These are phyloP conservation scores for Argyresthia goedartella DNA, from an alignment of 2,888 invertebrate genomes.

Conservation along the genomic window DNA sequence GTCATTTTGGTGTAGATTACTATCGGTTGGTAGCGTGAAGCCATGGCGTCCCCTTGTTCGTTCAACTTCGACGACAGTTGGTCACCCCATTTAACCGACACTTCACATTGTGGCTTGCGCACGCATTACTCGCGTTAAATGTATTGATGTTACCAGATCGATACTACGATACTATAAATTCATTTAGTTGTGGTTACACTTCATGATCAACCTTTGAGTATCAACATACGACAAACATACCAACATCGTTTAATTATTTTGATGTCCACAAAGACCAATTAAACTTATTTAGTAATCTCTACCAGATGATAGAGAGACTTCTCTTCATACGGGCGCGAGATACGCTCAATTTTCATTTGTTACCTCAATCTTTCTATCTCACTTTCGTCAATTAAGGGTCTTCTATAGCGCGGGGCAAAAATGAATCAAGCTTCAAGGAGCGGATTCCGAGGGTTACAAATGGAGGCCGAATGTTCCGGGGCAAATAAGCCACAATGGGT, in stretches of 20 bases:
- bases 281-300: neutral
- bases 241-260: neutral
- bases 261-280: neutral
- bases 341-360: too few relatives aligned
- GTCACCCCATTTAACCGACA: constrained; percentile 66
- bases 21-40: constrained; percentile 57
- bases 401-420: constrained; percentile 38
- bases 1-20: constrained; percentile 56
- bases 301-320: too few relatives aligned
- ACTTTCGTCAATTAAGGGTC: constrained; percentile 46
- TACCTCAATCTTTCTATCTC: constrained; percentile 27
- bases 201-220: too few relatives aligned
- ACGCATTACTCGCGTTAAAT: constrained; percentile 51
- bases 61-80: constrained; percentile 58
- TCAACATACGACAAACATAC: neutral
- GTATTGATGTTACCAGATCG: constrained; percentile 39
- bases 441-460: constrained; percentile 67
- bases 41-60: constrained; percentile 45
- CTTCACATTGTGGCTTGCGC: constrained; percentile 67
- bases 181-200: too few relatives aligned
- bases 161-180: neutral
- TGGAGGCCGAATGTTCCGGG: constrained; percentile 61
- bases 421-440: constrained; percentile 68
- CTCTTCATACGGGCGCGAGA: too few relatives aligned
- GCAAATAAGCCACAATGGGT: constrained; percentile 57